Conservation (phyloP, 2,797 vertebrate genomes). For the Diceros bicornis region DNA sequence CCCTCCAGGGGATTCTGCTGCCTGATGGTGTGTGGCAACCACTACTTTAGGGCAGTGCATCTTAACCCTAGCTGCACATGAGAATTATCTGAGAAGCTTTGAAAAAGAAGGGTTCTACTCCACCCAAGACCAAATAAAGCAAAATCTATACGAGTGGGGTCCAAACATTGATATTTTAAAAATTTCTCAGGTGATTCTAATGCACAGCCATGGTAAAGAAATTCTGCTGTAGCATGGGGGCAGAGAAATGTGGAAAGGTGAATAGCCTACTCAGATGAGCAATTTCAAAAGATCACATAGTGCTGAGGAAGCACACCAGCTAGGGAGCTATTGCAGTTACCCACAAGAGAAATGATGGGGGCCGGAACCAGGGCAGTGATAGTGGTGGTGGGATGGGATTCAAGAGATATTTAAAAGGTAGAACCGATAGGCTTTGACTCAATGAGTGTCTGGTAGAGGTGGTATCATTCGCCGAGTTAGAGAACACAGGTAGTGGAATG, state of each 20-base stretch:
- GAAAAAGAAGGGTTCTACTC: neutral
- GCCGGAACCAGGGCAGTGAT: neutral
- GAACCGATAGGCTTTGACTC: neutral
- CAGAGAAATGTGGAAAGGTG: slow-evolving; percentile 25
- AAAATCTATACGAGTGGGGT: neutral
- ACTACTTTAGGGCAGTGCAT: neutral
- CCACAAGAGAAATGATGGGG: neutral
- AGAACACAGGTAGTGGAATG: neutral
- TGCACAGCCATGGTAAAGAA: slow-evolving; percentile 47
- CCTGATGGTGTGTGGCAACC: neutral
- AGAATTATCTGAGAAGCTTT: slow-evolving; percentile 38
- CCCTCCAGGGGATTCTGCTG: neutral
- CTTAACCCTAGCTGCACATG: neutral
- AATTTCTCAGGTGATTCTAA: slow-evolving; percentile 24
- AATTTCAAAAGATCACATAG: neutral
- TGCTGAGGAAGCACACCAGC: neutral
- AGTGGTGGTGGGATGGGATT: neutral
- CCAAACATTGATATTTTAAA: neutral
- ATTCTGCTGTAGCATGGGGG: neutral
- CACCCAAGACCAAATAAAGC: neutral
- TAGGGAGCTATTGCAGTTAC: neutral
- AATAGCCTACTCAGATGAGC: neutral
- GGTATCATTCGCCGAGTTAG: neutral
- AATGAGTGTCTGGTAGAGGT: neutral
- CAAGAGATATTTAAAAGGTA: slow-evolving; percentile 46